These are phyloP conservation scores for Tupaia chinensis DNA, from an alignment of 2,113 vertebrate species.

Conservation along the genomic window DNA sequence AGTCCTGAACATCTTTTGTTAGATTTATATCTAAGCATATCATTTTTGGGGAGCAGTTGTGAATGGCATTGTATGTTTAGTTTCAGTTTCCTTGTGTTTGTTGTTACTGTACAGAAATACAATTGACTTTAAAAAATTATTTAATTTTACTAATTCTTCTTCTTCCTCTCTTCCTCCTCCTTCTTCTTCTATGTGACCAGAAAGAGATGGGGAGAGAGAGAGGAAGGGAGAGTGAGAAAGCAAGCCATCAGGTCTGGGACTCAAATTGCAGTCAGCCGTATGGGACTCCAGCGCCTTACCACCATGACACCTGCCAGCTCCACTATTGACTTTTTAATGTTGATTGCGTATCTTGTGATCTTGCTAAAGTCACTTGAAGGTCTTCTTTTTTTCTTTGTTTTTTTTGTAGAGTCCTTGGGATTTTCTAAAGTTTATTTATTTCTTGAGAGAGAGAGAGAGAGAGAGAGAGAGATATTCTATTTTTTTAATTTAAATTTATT, in stretches of 20 bases:
- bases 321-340: not conserved
- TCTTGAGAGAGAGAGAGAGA: too few relatives aligned
- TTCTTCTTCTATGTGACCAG: too few relatives aligned
- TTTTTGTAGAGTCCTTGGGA: not conserved
- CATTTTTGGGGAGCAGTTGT: not conserved
- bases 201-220: too few relatives aligned
- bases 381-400: not conserved
- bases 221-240: too few relatives aligned
- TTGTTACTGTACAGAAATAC: not conserved
- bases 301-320: too few relatives aligned
- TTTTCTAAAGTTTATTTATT: not conserved
- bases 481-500: too few relatives aligned
- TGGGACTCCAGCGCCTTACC: too few relatives aligned
- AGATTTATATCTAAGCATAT: not conserved
- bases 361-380: not conserved
- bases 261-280: too few relatives aligned
- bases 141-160: too few relatives aligned
- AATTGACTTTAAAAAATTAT: not conserved
- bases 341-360: not conserved
- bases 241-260: too few relatives aligned
- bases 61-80: not conserved
- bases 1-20: not conserved
- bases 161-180: too few relatives aligned
- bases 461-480: too few relatives aligned
- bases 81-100: not conserved